phyloP scores from a whole-genome alignment of 2,888 invertebrate genomes.

The Trachelus troglodyta region DNA sequence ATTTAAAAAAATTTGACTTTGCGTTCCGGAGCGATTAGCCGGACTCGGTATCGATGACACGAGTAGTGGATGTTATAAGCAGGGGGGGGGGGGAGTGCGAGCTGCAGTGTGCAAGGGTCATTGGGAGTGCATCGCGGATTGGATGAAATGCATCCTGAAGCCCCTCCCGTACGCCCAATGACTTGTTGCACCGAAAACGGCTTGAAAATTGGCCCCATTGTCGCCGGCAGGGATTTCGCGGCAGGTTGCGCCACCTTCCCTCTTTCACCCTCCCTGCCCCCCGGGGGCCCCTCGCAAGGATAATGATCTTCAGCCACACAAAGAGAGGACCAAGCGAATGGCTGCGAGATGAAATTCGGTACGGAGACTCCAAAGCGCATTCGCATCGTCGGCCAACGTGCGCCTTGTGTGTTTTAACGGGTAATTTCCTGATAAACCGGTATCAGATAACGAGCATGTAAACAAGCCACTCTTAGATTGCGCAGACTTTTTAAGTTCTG shows the following conservation, averaged over 20 bases:
- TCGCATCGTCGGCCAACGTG: not conserved
- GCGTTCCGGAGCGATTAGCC: not conserved
- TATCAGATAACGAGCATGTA: not conserved
- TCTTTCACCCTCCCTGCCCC: too few species aligned
- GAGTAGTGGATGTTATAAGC: not conserved
- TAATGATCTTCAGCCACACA: not conserved
- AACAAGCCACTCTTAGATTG: not conserved
- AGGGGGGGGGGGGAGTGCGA: too few species aligned
- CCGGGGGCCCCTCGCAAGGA: too few species aligned
- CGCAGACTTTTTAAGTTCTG: not conserved
- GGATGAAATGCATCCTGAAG: not conserved
- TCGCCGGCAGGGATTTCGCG: not conserved
- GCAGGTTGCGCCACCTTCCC: not conserved
- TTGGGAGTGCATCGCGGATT: not conserved
- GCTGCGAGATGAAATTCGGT: not conserved
- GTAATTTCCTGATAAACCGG: not conserved
- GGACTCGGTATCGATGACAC: not conserved
- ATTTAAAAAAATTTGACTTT: too few species aligned
- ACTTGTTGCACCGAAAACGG: slow-evolving; percentile 3
- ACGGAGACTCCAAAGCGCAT: not conserved
- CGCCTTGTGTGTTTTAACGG: not conserved
- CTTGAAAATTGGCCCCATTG: not conserved
- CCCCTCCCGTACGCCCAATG: not conserved
- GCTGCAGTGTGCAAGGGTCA: too few species aligned
- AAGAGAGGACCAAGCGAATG: not conserved